These are phyloP conservation scores for Melitaea cinxia DNA, from an alignment of 1,140 invertebrate genomes.

Conservation along the genomic window DNA sequence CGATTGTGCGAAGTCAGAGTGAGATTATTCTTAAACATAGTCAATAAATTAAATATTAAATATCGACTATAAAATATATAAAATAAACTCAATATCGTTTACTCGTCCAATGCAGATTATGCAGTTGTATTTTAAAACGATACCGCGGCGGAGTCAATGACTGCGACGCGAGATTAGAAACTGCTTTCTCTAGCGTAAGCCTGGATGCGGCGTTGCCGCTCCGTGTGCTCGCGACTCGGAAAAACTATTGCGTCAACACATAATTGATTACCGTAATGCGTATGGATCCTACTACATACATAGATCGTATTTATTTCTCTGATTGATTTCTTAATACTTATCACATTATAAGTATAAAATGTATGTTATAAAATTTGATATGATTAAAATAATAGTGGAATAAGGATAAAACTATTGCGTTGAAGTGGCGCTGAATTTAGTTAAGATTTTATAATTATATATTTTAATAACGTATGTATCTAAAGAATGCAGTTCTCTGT, in stretches of 20 bases:
- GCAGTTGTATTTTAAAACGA: conserved; percentile 45
- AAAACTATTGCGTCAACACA: conserved; percentile 41
- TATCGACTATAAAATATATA: not conserved
- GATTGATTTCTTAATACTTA: too few relatives aligned
- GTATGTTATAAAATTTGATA: too few relatives aligned
- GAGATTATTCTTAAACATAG: too few relatives aligned
- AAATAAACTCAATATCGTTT: not conserved
- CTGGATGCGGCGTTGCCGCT: conserved; percentile 68
- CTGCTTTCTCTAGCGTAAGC: conserved; percentile 66
- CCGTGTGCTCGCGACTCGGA: conserved; percentile 43
- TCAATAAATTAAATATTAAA: too few relatives aligned
- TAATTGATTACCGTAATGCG: conserved; percentile 28
- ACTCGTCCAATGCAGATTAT: conserved; percentile 24
- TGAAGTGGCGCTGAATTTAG: too few relatives aligned
- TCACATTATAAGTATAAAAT: too few relatives aligned
- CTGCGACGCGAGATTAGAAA: conserved; percentile 75
- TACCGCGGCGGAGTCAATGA: conserved; percentile 69
- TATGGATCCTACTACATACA: not conserved
- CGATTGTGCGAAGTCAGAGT: too few relatives aligned
- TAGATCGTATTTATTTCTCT: not conserved
- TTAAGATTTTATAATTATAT: too few relatives aligned
- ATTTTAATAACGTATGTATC: too few relatives aligned
- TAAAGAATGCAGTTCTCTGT: too few relatives aligned
- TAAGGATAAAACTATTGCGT: too few relatives aligned
- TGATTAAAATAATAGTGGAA: too few relatives aligned